Evolutionary conservation across 2,797 vertebrate species (phyloP).

Genomic region (Cercopithecus petaurista): DNA sequence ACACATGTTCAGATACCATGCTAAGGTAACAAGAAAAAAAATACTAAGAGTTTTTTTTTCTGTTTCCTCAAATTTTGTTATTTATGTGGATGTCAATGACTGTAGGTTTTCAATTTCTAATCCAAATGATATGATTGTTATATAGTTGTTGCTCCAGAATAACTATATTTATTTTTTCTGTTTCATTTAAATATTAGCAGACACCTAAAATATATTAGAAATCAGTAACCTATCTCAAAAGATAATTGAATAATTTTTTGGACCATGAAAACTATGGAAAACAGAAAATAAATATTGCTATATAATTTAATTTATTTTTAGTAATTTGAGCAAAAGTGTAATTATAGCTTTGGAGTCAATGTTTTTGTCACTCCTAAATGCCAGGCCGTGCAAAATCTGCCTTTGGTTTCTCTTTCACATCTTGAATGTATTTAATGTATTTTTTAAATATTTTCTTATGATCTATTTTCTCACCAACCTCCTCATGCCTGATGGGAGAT

Average conservation of each 20-base stretch:
- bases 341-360: constrained; percentile 15
- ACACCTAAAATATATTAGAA: not conserved
- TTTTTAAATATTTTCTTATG: constrained; percentile 70
- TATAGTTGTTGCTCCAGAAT: not conserved
- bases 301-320: constrained; percentile 13
- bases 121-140: not conserved
- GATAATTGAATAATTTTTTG: not conserved
- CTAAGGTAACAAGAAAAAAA: not conserved
- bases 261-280: not conserved
- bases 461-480: constrained; percentile 76
- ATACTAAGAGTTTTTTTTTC: not conserved
- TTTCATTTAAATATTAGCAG: not conserved
- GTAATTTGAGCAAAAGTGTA: constrained; percentile 42
- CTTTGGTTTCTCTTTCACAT: constrained; percentile 67
- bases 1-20: not conserved
- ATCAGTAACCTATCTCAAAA: not conserved
- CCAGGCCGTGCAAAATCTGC: constrained; percentile 57
- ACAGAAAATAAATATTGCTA: constrained; percentile 2
- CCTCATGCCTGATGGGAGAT: constrained; percentile 67
- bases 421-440: constrained; percentile 72
- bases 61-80: not conserved
- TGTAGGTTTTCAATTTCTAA: not conserved
- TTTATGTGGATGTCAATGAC: not conserved
- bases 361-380: constrained; percentile 51
- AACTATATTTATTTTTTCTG: not conserved